These are phyloP conservation scores for Ischnus inquisitorius DNA, from an alignment of 2,888 invertebrate genomes.

Conservation along the genomic window DNA sequence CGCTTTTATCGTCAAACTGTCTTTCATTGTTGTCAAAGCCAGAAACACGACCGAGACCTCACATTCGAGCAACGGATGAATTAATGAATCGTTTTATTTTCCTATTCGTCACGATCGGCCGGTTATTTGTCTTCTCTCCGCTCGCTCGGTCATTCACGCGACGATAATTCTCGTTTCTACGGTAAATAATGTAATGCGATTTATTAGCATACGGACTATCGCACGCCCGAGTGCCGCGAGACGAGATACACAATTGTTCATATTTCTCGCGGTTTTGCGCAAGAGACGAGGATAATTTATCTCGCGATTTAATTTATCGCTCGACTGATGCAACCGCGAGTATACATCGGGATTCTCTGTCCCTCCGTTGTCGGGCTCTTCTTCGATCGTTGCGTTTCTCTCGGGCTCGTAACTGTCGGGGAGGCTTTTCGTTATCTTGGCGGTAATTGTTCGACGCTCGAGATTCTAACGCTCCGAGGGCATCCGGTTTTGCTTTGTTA, in stretches of 20 bases:
- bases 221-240: background rate
- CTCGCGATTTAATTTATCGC: conserved; percentile 45
- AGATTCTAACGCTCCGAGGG: conserved; percentile 19
- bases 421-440: conserved; percentile 40
- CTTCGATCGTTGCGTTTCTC: background rate
- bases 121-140: conserved; percentile 3
- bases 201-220: background rate
- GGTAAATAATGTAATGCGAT: background rate
- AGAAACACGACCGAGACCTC: background rate
- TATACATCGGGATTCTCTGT: conserved; percentile 4
- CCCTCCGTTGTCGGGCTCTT: background rate
- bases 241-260: conserved; percentile 16
- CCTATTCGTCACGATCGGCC: conserved; percentile 23
- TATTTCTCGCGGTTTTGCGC: conserved; percentile 1
- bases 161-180: conserved; percentile 15
- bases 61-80: background rate
- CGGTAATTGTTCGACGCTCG: conserved; percentile 52
- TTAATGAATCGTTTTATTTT: conserved; percentile 3
- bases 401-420: conserved; percentile 1
- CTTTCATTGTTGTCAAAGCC: conserved; percentile 17
- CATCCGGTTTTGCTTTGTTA: conserved; percentile 49
- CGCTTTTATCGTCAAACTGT: conserved; percentile 2
- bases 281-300: conserved; percentile 7
- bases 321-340: conserved; percentile 18
- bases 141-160: conserved; percentile 13